phyloP scores from a whole-genome alignment of 1,140 invertebrate genomes.

The Eciton burchellii region DNA sequence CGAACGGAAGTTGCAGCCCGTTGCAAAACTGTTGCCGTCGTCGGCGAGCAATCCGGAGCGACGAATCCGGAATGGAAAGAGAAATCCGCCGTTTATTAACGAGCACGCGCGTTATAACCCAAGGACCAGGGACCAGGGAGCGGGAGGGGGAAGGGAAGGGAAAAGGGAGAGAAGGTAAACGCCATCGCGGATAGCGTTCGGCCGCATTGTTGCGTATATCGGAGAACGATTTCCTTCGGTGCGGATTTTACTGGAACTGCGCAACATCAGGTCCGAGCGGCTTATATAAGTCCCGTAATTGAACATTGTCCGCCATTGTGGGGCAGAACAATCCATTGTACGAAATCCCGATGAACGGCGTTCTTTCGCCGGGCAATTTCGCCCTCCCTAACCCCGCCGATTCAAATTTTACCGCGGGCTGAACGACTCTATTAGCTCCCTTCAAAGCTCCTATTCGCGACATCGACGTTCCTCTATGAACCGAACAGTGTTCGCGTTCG shows the following conservation, averaged over 20 bases:
- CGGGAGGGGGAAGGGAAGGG: no score
- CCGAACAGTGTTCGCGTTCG: constrained; percentile 36
- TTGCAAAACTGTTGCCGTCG: constrained; percentile 10
- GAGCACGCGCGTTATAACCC: no score
- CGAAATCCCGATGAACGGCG: constrained; percentile 41
- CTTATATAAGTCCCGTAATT: constrained; percentile 41
- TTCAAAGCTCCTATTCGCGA: constrained; percentile 49
- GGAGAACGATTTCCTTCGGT: not conserved
- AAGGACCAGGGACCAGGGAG: no score
- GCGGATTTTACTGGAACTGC: constrained; percentile 6
- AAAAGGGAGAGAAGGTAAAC: not conserved
- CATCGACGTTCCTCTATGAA: constrained; percentile 53
- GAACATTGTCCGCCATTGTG: constrained; percentile 30
- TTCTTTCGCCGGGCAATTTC: constrained; percentile 51
- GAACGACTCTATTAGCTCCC: constrained; percentile 51
- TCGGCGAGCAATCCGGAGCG: no score
- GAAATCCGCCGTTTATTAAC: no score
- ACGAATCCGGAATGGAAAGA: no score
- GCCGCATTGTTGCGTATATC: not conserved
- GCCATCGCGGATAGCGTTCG: not conserved
- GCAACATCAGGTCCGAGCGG: constrained; percentile 18
- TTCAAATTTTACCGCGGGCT: constrained; percentile 43
- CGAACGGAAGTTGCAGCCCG: not conserved
- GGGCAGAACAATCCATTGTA: constrained; percentile 14
- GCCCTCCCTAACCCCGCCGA: not conserved